phyloP scores from a whole-genome alignment of 2,888 invertebrate species.

The Acrobasis repandana region DNA sequence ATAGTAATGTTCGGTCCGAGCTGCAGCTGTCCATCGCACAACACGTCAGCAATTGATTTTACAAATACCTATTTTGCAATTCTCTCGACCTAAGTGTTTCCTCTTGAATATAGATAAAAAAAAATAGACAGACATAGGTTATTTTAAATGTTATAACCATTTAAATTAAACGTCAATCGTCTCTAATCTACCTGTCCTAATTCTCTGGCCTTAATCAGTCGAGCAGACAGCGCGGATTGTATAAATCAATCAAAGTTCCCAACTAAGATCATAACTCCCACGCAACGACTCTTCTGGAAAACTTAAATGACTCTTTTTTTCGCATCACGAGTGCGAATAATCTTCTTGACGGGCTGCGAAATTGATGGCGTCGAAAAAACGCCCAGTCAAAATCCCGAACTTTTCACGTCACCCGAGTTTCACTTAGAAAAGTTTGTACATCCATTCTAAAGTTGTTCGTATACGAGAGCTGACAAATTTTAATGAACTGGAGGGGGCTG shows the following conservation, averaged over 20 bases:
- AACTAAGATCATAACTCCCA: constrained; percentile 80
- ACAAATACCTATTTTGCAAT: too few relatives aligned
- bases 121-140: too few relatives aligned
- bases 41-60: too few relatives aligned
- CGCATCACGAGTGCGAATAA: constrained; percentile 81
- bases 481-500: constrained; percentile 80
- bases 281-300: constrained; percentile 74
- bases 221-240: constrained; percentile 59
- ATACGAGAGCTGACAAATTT: constrained; percentile 81
- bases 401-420: constrained; percentile 81
- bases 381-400: constrained; percentile 70
- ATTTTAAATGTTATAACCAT: background rate
- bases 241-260: constrained; percentile 81
- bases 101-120: too few relatives aligned
- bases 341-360: constrained; percentile 81
- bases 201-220: constrained; percentile 46
- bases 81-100: too few relatives aligned
- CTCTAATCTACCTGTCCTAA: background rate
- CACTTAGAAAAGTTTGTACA: constrained; percentile 81
- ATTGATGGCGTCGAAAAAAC: constrained; percentile 79
- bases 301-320: constrained; percentile 82
- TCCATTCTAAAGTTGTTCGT: constrained; percentile 78
- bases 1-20: too few relatives aligned
- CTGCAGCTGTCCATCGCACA: too few relatives aligned
- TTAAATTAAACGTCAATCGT: constrained; percentile 1